Percentiles rank a stretch among this genome's conserved stretches.
These are phyloP conservation scores for Drosophila nigricruria DNA, from an alignment of 2,888 invertebrate genomes.

Conservation along the genomic window DNA sequence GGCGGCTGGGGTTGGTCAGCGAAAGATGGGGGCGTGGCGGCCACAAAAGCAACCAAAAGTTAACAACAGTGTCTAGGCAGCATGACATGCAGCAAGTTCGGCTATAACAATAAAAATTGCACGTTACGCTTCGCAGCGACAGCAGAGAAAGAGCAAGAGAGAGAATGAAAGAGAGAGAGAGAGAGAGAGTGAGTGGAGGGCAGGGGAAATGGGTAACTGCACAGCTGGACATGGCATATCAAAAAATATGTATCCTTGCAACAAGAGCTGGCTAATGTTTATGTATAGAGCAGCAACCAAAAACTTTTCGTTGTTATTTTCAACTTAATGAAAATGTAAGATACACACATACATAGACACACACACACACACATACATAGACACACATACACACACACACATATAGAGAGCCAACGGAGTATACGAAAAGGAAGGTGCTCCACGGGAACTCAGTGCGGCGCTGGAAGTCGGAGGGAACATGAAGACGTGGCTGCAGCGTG, in stretches of 20 bases:
- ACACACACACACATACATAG: conserved; percentile 13
- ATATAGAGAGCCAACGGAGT: neutral
- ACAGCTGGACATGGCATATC: conserved; percentile 75
- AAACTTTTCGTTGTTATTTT: conserved; percentile 74
- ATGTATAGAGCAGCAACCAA: conserved; percentile 40
- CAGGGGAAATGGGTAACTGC: conserved; percentile 11
- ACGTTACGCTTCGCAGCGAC: conserved; percentile 64
- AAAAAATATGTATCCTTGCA: conserved; percentile 65
- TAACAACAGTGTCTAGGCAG: conserved; percentile 66
- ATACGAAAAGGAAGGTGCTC: conserved; percentile 11
- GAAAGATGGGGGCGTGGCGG: conserved; percentile 27
- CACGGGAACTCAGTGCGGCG: neutral
- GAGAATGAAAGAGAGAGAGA: neutral
- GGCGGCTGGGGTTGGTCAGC: conserved; percentile 6
- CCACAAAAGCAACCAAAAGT: conserved; percentile 61
- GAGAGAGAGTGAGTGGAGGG: neutral
- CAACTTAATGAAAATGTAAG: conserved; percentile 76
- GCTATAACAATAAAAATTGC: conserved; percentile 72
- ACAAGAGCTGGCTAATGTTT: conserved; percentile 18
- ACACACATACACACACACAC: neutral
- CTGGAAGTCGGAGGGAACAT: neutral
- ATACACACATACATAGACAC: conserved; percentile 29
- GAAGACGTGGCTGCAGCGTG: conserved; percentile 8
- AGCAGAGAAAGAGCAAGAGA: neutral
- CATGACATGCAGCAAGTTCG: conserved; percentile 66